Percentiles rank a stretch among this genome's conserved stretches.
Conservation (phyloP, 2,888 invertebrate genomes). For the Endotricha flammealis region DNA sequence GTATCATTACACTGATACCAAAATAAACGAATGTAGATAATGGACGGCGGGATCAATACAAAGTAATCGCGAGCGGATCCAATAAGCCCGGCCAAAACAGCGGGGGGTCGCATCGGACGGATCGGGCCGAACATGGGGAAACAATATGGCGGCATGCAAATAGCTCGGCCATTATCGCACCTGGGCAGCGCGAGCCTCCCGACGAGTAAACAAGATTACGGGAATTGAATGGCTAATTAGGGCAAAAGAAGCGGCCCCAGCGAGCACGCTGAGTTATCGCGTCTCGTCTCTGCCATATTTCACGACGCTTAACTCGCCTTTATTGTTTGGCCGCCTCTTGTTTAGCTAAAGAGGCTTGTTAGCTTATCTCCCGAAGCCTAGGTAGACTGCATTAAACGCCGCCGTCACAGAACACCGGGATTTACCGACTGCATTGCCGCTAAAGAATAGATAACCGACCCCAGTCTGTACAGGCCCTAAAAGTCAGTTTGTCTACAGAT, state of each 20-base stretch:
- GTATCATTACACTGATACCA: slow-evolving; percentile 69
- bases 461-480: slow-evolving; percentile 2
- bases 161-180: slow-evolving; percentile 77
- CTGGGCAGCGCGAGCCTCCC: slow-evolving; percentile 68
- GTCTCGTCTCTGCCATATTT: slow-evolving; percentile 70
- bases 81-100: slow-evolving; percentile 74
- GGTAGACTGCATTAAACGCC: slow-evolving; percentile 69
- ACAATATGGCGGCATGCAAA: slow-evolving; percentile 79
- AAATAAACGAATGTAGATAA: slow-evolving; percentile 76
- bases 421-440: slow-evolving; percentile 49
- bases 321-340: slow-evolving; percentile 70
- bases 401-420: slow-evolving; percentile 52
- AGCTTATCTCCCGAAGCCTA: slow-evolving; percentile 67
- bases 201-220: slow-evolving; percentile 77
- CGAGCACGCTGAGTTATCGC: slow-evolving; percentile 63
- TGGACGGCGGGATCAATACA: slow-evolving; percentile 76
- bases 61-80: slow-evolving; percentile 76
- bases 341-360: slow-evolving; percentile 71
- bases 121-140: slow-evolving; percentile 67
- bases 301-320: slow-evolving; percentile 70
- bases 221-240: slow-evolving; percentile 78
- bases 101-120: slow-evolving; percentile 65
- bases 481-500: not conserved
- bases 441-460: slow-evolving; percentile 30
- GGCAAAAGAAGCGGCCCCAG: slow-evolving; percentile 69